A percentile compares a stretch with the other conserved stretches of the same genome.
Conservation (phyloP, 2,113 vertebrate species). For the Myiopsitta monachus region DNA sequence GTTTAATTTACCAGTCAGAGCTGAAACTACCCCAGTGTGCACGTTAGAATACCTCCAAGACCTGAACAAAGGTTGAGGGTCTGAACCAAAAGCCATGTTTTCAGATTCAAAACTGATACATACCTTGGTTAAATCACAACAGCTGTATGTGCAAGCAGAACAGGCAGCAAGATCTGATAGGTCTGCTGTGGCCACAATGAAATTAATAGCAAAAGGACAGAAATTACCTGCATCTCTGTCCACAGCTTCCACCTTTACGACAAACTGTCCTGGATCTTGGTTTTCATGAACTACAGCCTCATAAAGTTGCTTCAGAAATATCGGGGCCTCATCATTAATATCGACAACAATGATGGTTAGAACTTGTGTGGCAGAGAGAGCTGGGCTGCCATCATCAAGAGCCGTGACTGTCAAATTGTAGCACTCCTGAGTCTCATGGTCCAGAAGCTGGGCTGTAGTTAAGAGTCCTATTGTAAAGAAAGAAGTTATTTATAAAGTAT, state of each 20-base stretch:
- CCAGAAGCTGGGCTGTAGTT: conserved; percentile 76
- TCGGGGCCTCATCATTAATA: conserved; percentile 83
- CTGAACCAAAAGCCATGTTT: background rate
- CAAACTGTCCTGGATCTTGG: conserved; percentile 74
- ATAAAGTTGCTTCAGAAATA: conserved; percentile 80
- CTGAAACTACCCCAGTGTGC: background rate
- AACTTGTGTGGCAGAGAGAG: conserved; percentile 83
- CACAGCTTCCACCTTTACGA: conserved; percentile 80
- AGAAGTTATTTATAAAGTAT: background rate
- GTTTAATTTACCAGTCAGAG: background rate
- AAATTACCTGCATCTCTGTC: conserved; percentile 87
- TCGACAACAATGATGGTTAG: conserved; percentile 84
- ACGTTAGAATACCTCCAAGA: background rate
- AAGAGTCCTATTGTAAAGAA: conserved; percentile 78
- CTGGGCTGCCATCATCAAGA: conserved; percentile 77
- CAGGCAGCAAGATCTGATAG: background rate
- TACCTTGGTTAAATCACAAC: background rate
- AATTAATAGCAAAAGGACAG: background rate
- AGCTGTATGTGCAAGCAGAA: fast-evolving
- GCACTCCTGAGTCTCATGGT: conserved; percentile 76
- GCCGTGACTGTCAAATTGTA: conserved; percentile 80
- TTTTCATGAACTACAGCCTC: conserved; percentile 83
- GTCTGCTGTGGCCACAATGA: background rate
- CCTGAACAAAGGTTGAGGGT: background rate
- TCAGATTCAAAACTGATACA: background rate